phyloP scores from a whole-genome alignment of 2,888 invertebrate genomes.

The Xanthia togata region DNA sequence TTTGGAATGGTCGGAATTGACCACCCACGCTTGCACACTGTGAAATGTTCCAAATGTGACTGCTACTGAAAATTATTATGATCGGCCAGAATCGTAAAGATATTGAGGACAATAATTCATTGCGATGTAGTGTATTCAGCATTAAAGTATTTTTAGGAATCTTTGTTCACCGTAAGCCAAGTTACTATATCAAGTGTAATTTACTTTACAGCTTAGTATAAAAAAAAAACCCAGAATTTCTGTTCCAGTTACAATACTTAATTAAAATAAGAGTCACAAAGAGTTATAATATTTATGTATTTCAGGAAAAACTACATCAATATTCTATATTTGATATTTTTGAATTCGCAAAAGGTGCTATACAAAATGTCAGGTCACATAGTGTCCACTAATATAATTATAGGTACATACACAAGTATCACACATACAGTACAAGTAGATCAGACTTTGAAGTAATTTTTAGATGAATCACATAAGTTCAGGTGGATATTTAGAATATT shows the following conservation, averaged over 20 bases:
- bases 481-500: conserved; percentile 22
- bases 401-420: conserved; percentile 64
- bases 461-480: conserved; percentile 56
- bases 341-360: conserved; percentile 66
- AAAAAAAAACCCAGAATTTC: not conserved
- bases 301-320: conserved; percentile 61
- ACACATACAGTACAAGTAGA: conserved; percentile 66
- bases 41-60: conserved; percentile 6
- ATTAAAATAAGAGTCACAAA: conserved; percentile 6
- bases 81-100: not conserved
- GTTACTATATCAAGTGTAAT: not conserved
- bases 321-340: conserved; percentile 44
- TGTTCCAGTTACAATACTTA: not conserved
- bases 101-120: not conserved
- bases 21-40: conserved; percentile 35
- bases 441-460: conserved; percentile 66
- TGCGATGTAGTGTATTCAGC: not conserved
- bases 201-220: not conserved
- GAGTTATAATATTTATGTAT: conserved; percentile 48
- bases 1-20: conserved; percentile 18
- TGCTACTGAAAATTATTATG: not conserved
- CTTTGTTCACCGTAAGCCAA: not conserved
- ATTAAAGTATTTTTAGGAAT: not conserved
- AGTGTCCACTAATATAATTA: conserved; percentile 56
- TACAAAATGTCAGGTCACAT: conserved; percentile 63